Base-by-base conservation (phyloP, 1,140 invertebrate species). In the Heliconius congener region DNA sequence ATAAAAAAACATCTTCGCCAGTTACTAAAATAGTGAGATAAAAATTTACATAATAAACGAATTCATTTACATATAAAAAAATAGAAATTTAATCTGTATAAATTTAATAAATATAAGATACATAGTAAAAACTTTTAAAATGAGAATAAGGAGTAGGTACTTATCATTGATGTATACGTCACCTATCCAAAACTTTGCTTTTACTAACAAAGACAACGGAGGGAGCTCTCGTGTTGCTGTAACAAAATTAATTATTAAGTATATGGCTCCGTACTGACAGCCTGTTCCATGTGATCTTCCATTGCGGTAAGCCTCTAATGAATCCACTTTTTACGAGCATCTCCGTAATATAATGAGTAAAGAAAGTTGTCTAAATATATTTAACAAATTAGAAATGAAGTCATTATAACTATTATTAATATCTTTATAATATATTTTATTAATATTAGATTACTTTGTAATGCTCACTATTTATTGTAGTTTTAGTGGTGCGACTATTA, bases 181-280 rank as follows among this genome's bases (percentile, higher is more conserved):
- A 82, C 79, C 60, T 77, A 73, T 81, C 79, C 23, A 52, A 73
- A 84, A 83, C 71, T 85, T 86, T 83, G 78, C 81, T 82, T 84
- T 81, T 77, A 79, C 74, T 79, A 81, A 73, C 52, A 57, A 80
- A 73, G 55, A 78, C 77, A 78, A 66, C 60, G 37, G 42, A 75
- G 66, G 16, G 55, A 39, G 16, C 5, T 46, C 46, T 73, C 39
- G 39, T 39, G 39, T 57, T 74, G 34, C n/a, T 73, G 70, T 73
- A 73, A 73, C 71, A 74, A 78, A 78, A 66, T 78, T 78, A 78
- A 78, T 78, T 78, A 78, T 52, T 39, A 23, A 78, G 77, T 78
- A 50, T 73, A 73, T 52, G 19, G 37, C 73, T 39, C 23, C 55
- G 19, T n/a, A 30, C 60, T 66, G 60, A 66, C 60, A 66, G 60